These are phyloP conservation scores for Pycnonotus jocosus DNA, from an alignment of 2,113 vertebrate genomes.

Conservation along the genomic window DNA sequence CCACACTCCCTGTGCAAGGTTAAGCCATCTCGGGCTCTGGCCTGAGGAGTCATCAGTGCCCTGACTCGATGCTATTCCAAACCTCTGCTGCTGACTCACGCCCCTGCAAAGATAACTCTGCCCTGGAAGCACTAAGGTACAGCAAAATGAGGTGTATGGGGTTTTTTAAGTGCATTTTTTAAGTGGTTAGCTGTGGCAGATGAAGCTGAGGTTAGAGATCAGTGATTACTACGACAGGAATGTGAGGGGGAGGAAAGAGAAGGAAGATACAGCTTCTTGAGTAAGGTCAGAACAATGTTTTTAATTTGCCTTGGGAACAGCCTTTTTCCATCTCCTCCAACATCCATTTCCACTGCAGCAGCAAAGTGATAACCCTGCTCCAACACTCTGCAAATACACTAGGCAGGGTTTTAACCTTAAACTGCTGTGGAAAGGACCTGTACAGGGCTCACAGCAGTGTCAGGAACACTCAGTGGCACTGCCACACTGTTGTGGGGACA, in stretches of 20 bases:
- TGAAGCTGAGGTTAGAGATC: slow-evolving; percentile 55
- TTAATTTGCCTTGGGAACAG: slow-evolving; percentile 32
- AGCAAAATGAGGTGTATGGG: neutral
- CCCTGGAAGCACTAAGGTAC: neutral
- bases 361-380: neutral
- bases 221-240: slow-evolving; percentile 48
- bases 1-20: neutral
- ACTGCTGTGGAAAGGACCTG: neutral
- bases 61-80: neutral
- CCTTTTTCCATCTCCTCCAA: neutral
- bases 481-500: neutral
- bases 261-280: slow-evolving; percentile 31
- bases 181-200: neutral
- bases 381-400: neutral
- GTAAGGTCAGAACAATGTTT: slow-evolving; percentile 52
- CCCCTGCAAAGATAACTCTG: neutral
- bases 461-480: neutral
- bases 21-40: neutral
- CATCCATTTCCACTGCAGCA: neutral
- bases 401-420: neutral
- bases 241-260: slow-evolving; percentile 55
- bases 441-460: neutral
- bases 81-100: neutral
- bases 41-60: neutral
- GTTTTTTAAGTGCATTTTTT: neutral